Evolutionary conservation across 2,888 invertebrate genomes (phyloP), one percentile per base, ranked within the genome.

Genomic region (Lithosia quadra): DNA sequence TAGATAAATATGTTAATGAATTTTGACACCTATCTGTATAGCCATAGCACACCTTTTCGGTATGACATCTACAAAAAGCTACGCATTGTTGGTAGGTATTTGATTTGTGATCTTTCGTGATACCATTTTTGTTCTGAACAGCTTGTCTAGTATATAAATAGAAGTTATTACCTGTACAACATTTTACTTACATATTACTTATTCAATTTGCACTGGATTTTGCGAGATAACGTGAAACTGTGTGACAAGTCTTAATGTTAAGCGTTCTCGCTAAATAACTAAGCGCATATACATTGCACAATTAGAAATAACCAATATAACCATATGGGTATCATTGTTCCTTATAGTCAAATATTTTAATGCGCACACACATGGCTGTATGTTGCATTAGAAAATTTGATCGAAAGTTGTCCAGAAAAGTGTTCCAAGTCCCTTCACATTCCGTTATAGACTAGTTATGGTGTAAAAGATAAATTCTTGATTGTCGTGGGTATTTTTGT

Each of bases 401-500:
- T 18, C 36, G 11, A 65, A 36, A 60, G 43, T 43, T 34, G 24
- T 65, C 60, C 69, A 66, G 18, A 24, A 80, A 77, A 22, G 15
- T 76, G 68, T 79, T 75, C 76, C 71, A 71, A 56, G 58, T 63
- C 76, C 78, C 73, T 74, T 78, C 83, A 90, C 90, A 91, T 91
- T 91, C 90, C 90, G 81, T 79, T 79, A 65, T 88, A 91, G 91
- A 90, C 90, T 91, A 83, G 75, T 82, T 77, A 75, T 65, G 72
- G 67, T 77, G 69, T 84, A 80, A 73, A 79, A 74, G 77, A 72
- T 77, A 73, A 69, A 81, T 76, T 75, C 78, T 78, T 80, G 73
- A 74, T 72, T 83, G 79, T 83, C 82, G 77, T 80, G 77, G 83
- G 83, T 92, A 92, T 91, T 93, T 93, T 92, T 92, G 88, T 92